These are phyloP conservation scores for Drosophila glabriapex DNA, from an alignment of 2,888 invertebrate species.

Conservation along the genomic window DNA sequence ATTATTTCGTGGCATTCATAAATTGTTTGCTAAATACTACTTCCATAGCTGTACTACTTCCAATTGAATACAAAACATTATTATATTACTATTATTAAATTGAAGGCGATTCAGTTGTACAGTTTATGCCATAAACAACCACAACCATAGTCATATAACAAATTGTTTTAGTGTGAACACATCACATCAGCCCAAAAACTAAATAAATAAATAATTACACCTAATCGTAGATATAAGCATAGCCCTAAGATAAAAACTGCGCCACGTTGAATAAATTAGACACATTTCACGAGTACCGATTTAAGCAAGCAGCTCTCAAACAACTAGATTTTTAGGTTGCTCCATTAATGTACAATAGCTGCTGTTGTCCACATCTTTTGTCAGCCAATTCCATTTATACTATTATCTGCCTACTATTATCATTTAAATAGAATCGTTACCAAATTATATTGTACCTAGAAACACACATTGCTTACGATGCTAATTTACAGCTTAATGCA, in stretches of 20 bases:
- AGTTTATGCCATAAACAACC: conserved; percentile 53
- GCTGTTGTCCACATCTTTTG: conserved; percentile 14
- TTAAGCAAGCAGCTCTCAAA: conserved; percentile 29
- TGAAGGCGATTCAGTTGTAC: conserved; percentile 64
- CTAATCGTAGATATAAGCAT: conserved; percentile 71
- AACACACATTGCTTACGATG: conserved; percentile 48
- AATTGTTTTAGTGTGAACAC: conserved; percentile 44
- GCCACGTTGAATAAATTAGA: conserved; percentile 25
- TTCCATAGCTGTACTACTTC: conserved; percentile 33
- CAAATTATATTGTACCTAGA: conserved; percentile 69
- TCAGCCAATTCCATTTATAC: conserved; percentile 7
- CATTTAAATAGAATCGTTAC: conserved; percentile 51
- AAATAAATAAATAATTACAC: conserved; percentile 55
- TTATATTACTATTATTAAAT: conserved; percentile 10
- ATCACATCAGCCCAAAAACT: conserved; percentile 8
- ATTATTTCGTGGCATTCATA: conserved; percentile 9
- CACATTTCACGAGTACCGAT: conserved; percentile 41
- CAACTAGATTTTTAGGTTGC: conserved; percentile 41
- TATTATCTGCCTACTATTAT: conserved; percentile 13
- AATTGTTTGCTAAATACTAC: conserved; percentile 19
- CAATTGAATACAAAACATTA: conserved; percentile 9
- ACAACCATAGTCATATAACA: conserved; percentile 37
- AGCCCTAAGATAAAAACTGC: conserved; percentile 60
- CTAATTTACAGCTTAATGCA: conserved; percentile 45
- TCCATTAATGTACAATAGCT: conserved; percentile 46